Base-by-base conservation (phyloP, 2,797 vertebrate species). In the Ceryle rudis region DNA sequence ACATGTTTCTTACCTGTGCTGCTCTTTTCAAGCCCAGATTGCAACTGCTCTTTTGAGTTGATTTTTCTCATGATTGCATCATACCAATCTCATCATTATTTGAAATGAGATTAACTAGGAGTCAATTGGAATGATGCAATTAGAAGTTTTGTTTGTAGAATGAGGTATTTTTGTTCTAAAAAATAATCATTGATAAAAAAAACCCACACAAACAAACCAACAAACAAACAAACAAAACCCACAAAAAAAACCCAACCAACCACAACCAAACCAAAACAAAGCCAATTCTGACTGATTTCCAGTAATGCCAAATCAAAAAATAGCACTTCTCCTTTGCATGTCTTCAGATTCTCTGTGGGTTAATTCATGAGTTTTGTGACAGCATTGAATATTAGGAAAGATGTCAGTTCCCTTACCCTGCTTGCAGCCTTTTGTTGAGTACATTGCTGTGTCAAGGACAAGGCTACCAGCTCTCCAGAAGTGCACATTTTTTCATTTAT, bases 1-100 rank as follows among this genome's bases (percentile, higher is more conserved):
- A 15, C 19, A 11, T 10, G 11, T 31, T 60, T 21, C 23, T 77
- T 81, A 58, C 37, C 49, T 61, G 42, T 49, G 19, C 17, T 83
- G 51, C 29, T 81, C 31, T 74, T 80, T 72, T 62, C n/a, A 89
- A 89, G 2, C 62, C 35, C 47, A 73, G 64, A 82, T 55, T 57
- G 9, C 51, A 80, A 61, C 25, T 75, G 16, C 52, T 74, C 46
- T 33, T 87, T 92, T 73, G 20, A 92, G 20, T 28, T 83, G 86
- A 81, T 87, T 82, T 87, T 89, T 81, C 60, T 89, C 66, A 20
- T 35, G 85, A 83, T 91, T 89, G 31, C 64, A 62, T 91, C 54
- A 90, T 41, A 51, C 77, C 42, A 84, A 47, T 91, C 67, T 86
- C 5, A 1, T 80, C 51, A 70, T 75, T 72, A 23, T 52, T 62